Evolutionary conservation across 1,140 invertebrate species (phyloP).

Genomic region (Ridgeia piscesae): DNA sequence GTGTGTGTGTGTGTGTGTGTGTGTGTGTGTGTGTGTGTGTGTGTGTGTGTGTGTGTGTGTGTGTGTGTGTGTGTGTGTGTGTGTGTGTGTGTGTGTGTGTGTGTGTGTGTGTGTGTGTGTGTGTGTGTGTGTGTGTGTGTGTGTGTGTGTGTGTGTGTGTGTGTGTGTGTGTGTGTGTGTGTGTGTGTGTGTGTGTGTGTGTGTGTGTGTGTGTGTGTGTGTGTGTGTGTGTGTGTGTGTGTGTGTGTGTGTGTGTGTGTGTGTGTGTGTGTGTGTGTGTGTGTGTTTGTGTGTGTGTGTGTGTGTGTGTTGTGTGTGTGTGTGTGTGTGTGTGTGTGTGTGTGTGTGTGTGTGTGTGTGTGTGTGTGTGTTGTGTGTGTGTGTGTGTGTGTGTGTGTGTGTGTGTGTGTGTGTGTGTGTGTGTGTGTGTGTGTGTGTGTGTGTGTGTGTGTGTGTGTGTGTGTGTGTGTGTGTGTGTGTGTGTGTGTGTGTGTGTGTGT

Average conservation of each 20-base stretch:
- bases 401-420: not conserved
- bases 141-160: not conserved
- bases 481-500: conserved; percentile 19
- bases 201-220: too few species aligned
- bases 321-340: too few species aligned
- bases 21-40: conserved; percentile 13
- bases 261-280: too few species aligned
- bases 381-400: too few species aligned
- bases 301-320: too few species aligned
- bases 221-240: too few species aligned
- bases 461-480: conserved; percentile 20
- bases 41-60: conserved; percentile 12
- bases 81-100: conserved; percentile 9
- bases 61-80: conserved; percentile 15
- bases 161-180: not conserved
- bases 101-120: conserved; percentile 18
- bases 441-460: conserved; percentile 16
- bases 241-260: too few species aligned
- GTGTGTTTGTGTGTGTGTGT: too few species aligned
- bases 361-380: too few species aligned
- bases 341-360: too few species aligned
- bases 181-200: too few species aligned
- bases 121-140: conserved; percentile 20
- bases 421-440: conserved; percentile 23
- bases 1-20: conserved; percentile 16